Evolutionary conservation across 2,113 vertebrate species (phyloP).

Genomic region (Siphamia tubifer): DNA sequence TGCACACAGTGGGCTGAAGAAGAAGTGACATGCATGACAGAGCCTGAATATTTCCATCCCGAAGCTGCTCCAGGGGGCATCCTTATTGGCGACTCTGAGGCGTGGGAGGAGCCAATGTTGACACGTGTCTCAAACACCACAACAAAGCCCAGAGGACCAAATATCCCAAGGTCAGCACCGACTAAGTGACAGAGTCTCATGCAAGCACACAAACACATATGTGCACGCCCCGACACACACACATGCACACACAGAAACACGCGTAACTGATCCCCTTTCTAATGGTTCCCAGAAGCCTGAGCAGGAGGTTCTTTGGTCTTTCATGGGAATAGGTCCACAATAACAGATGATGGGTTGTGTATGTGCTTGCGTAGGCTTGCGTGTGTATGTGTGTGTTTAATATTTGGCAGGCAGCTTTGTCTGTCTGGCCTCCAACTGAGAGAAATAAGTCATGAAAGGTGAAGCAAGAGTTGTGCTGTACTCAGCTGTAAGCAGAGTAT

Average conservation of each 20-base stretch:
- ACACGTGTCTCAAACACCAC: conserved; percentile 70
- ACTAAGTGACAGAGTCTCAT: conserved; percentile 66
- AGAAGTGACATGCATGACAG: conserved; percentile 57
- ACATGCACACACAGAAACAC: conserved; percentile 53
- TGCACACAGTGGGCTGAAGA: conserved; percentile 16
- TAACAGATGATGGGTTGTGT: conserved; percentile 66
- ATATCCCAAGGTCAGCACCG: conserved; percentile 60
- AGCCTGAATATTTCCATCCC: conserved; percentile 49
- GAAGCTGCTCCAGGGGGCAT: conserved; percentile 9
- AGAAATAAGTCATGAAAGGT: conserved; percentile 64
- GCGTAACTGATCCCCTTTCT: conserved; percentile 70
- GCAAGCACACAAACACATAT: conserved; percentile 24
- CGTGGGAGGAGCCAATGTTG: conserved; percentile 16
- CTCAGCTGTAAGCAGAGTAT: conserved; percentile 36
- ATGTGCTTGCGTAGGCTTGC: conserved; percentile 11
- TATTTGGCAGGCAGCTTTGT: conserved; percentile 57
- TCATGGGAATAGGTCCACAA: conserved; percentile 75
- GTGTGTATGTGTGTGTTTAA: conserved; percentile 26
- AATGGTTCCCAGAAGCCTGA: conserved; percentile 75
- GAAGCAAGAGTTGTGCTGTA: conserved; percentile 48
- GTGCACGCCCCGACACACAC: conserved; percentile 31
- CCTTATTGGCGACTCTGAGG: background rate
- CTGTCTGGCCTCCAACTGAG: conserved; percentile 58
- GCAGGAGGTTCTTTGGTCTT: conserved; percentile 73
- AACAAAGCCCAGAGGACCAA: conserved; percentile 67